These are phyloP conservation scores for Hedychridium roseum DNA, from an alignment of 2,888 invertebrate species.

Conservation along the genomic window DNA sequence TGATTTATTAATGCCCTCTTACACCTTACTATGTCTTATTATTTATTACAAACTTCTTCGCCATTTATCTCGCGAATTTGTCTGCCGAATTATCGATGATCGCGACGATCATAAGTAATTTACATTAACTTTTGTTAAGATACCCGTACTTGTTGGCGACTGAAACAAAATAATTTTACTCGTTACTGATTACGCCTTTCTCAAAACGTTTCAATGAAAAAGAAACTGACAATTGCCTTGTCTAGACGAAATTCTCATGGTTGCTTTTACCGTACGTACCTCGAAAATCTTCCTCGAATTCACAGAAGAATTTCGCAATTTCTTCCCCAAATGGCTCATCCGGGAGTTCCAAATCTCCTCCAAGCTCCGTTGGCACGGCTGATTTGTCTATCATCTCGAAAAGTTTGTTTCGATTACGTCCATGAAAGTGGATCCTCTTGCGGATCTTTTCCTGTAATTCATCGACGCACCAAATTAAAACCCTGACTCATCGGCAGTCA, in stretches of 20 bases:
- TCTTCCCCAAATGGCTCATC: constrained; percentile 69
- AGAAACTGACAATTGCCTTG: too few relatives aligned
- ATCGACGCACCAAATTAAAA: too few relatives aligned
- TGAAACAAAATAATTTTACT: constrained; percentile 31
- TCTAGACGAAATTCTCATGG: not conserved
- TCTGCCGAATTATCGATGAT: too few relatives aligned
- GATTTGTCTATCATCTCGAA: constrained; percentile 69
- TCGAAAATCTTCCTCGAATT: constrained; percentile 74
- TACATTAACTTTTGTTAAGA: constrained; percentile 17
- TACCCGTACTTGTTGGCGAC: constrained; percentile 29
- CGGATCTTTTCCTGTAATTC: constrained; percentile 78
- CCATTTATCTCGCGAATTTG: too few relatives aligned
- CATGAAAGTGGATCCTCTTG: constrained; percentile 80
- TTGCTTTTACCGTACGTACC: constrained; percentile 62
- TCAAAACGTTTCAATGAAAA: constrained; percentile 3
- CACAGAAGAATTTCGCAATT: constrained; percentile 73
- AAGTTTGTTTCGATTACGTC: constrained; percentile 71
- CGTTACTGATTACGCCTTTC: too few relatives aligned
- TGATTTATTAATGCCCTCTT: too few relatives aligned
- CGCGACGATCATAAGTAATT: constrained; percentile 3
- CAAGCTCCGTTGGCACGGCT: constrained; percentile 71
- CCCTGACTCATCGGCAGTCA: too few relatives aligned
- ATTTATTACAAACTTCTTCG: too few relatives aligned
- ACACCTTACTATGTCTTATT: too few relatives aligned
- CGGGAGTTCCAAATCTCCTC: constrained; percentile 73